Base-by-base conservation (phyloP, 2,113 vertebrate species). In the Psilopsiagon aurifrons region DNA sequence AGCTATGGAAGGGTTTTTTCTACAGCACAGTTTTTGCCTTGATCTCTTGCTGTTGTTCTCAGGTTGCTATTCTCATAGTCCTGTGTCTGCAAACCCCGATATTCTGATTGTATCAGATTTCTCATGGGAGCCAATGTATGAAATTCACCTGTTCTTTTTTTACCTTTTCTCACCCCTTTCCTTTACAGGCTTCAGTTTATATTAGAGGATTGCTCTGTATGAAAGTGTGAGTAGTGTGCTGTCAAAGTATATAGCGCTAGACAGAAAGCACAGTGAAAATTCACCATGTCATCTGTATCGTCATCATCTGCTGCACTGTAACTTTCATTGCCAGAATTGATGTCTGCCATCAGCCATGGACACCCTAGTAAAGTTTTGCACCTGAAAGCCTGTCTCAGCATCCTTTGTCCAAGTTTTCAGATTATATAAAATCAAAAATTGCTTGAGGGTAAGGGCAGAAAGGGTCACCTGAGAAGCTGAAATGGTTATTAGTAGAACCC, bases 361-460 rank as follows among this genome's bases (percentile, higher is more conserved):
- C 31, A 62, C 46, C 6, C 25, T 78, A 37, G 29, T 46, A 57
- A 91, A 43, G 13, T 87, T 95, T 86, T 85, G 52, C 75, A 39
- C 20, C 10, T 85, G 82, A 94, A 96, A 93, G 55, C 66, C 52
- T 93, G 52, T 76, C 62, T 96, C 93, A 97, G 90, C 89, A 95
- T 37, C 22, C 81, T 85, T 82, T 39, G 35, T 35, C 74, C 74
- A 66, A 85, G 81, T 87, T 75, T 91, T 94, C 75, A 39, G 8
- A 81, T 78, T 75, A 59, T 1, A 84, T 44, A 46, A 78, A 83
- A 81, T 41, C 5, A 94, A 37, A 77, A 86, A 57, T 71, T 92
- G 41, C 77, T 84, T 82, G 18, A 75, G 55, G 46, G 52, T 68
- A 93, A 93, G 54, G 54, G 90, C 81, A 91, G 43, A 89, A 92